These are phyloP conservation scores for Stenodema calcarata DNA, from an alignment of 2,888 invertebrate genomes.

Conservation along the genomic window DNA sequence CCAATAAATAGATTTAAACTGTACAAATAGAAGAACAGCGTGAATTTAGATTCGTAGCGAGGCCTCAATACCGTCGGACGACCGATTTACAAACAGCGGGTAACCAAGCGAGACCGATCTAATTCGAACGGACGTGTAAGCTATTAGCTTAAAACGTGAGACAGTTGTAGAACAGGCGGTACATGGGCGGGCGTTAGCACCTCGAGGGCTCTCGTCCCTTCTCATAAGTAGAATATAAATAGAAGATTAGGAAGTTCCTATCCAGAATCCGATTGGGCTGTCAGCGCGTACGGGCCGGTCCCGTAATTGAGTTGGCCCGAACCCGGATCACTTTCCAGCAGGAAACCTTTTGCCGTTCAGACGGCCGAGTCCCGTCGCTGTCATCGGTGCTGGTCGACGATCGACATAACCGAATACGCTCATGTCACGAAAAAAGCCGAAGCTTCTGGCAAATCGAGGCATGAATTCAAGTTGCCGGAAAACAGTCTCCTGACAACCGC, in stretches of 20 bases:
- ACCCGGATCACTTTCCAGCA: conserved; percentile 7
- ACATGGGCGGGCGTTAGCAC: conserved; percentile 10
- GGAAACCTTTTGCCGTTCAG: background rate
- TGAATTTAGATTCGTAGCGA: background rate
- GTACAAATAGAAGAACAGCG: background rate
- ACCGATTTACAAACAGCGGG: background rate
- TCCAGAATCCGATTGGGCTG: conserved; percentile 20
- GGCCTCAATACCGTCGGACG: background rate
- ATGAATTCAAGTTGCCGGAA: too few species aligned
- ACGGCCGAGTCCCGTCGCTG: background rate
- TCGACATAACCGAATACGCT: background rate
- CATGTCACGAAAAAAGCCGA: too few species aligned
- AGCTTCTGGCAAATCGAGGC: too few species aligned
- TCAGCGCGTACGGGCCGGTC: background rate
- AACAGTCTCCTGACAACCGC: too few species aligned
- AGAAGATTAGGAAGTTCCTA: conserved; percentile 32
- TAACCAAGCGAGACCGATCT: conserved; percentile 3
- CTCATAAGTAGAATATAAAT: conserved; percentile 31
- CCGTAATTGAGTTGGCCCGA: conserved; percentile 14
- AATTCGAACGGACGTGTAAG: conserved; percentile 34
- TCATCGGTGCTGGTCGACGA: background rate
- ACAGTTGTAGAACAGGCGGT: conserved; percentile 9
- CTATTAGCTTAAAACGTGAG: conserved; percentile 37
- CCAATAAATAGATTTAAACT: too few species aligned
- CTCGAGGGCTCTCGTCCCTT: conserved; percentile 5